These are phyloP conservation scores for Sorex araneus DNA, from an alignment of 2,113 vertebrate genomes.

Conservation along the genomic window DNA sequence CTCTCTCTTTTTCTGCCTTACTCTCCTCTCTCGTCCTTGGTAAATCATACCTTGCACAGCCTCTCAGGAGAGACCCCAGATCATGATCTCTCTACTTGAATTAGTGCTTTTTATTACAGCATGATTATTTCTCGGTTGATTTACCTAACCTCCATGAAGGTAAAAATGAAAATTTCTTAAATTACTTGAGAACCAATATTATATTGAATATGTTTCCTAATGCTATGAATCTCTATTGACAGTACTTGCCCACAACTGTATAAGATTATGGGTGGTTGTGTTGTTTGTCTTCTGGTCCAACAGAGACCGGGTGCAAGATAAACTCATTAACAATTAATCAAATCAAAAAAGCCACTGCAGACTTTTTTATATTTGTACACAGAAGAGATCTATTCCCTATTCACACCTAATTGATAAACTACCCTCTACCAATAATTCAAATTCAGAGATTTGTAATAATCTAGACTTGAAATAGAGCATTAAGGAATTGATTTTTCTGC, in stretches of 20 bases:
- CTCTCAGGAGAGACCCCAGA: background rate
- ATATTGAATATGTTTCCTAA: background rate
- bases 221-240: background rate
- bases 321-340: constrained; percentile 18
- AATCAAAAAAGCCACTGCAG: background rate
- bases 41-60: too few relatives aligned
- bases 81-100: background rate
- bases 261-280: too few relatives aligned
- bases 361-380: constrained; percentile 24
- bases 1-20: background rate
- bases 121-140: background rate
- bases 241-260: background rate
- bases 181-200: background rate
- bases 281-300: background rate
- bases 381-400: constrained; percentile 10
- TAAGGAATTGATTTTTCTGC: background rate
- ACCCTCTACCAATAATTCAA: background rate
- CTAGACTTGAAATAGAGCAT: constrained; percentile 31
- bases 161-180: background rate
- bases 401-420: constrained; percentile 59
- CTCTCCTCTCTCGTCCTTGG: background rate
- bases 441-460: constrained; percentile 45
- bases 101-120: background rate
- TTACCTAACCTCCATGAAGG: background rate
- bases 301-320: background rate